Base-by-base conservation (phyloP, 2,113 vertebrate species). In the Callipepla squamata region DNA sequence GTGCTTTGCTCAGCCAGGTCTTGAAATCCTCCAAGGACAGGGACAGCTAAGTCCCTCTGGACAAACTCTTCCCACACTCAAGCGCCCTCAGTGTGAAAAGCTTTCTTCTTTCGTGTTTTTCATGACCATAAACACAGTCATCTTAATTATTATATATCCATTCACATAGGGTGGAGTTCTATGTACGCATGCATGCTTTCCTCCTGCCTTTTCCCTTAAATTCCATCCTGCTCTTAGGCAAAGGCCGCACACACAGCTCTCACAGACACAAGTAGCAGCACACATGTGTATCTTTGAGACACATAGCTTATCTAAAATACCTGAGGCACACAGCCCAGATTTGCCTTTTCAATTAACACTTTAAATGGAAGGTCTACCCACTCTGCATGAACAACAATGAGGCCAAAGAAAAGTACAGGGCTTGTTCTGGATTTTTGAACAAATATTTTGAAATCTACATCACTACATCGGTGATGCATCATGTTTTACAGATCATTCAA, bases 301-400 rank as follows among this genome's bases (percentile, higher is more conserved):
- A 76, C 6, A 12, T 32, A 44, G 2, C 7, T 87, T 85, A 44
- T 53, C 66, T 68, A 68, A 20, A 55, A 66, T 0, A 10, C 23
- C n/a, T 73, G 23, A 67, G 17, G 53, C 63, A 62, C 8, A 4
- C 58, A 50, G 42, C 12, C 57, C 7, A 65, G 16, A 23, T 89
- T 76, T 8, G 25, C 51, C 55, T 70, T 80, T 68, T 89, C 23
- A 74, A 51, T 40, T 55, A 42, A 6, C 38, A 28, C 6, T 68
- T 48, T 15, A 63, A 10, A 72, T n/a, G 40, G 69, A 66, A 69
- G 21, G 65, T 65, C 13, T 47, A 25, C 42, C 45, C 63, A 66
- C 8, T 40, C 14, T 23, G 14, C 10, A 11, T 2, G 1, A 80
- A 34, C 14, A 32, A 0, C 2, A 2, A 48, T 6, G 5, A 72